Conservation (phyloP, 2,888 invertebrate species). For the Trypoxylon attenuatum region DNA sequence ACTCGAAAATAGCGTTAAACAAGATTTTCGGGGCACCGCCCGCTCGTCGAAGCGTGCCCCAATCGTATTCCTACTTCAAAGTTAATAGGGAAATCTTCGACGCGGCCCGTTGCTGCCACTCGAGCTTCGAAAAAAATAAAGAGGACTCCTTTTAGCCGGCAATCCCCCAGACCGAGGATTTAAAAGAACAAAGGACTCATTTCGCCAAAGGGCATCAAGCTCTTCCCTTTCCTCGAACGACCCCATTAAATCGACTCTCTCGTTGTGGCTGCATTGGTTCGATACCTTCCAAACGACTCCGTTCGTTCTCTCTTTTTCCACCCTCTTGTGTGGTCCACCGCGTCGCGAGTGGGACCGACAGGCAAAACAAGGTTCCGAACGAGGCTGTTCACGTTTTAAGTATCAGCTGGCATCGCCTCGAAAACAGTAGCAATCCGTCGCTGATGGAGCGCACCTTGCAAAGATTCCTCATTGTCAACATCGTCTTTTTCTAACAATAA, state of each 20-base stretch:
- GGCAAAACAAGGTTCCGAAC: neutral
- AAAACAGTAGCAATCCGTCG: conserved; percentile 2
- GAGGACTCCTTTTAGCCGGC: too few relatives aligned
- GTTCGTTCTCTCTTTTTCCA: neutral
- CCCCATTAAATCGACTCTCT: conserved; percentile 7
- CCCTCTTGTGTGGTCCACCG: neutral
- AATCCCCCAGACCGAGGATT: too few relatives aligned
- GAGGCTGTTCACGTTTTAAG: neutral
- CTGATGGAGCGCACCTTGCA: conserved; percentile 38
- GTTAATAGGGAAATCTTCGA: too few relatives aligned
- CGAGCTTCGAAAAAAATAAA: too few relatives aligned
- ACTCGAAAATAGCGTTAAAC: conserved; percentile 34
- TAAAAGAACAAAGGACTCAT: neutral
- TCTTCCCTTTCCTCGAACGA: neutral
- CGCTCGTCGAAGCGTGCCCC: too few relatives aligned
- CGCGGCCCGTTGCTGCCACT: too few relatives aligned
- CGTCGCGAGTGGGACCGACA: neutral
- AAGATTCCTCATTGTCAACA: neutral
- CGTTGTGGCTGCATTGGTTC: neutral
- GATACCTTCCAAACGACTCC: neutral
- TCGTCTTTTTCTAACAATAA: neutral
- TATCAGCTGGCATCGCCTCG: conserved; percentile 9
- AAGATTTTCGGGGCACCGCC: conserved; percentile 1
- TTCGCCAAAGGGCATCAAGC: neutral
- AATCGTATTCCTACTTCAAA: too few relatives aligned